phyloP scores from a whole-genome alignment of 2,888 invertebrate genomes.

The Drosophila algonquin region DNA sequence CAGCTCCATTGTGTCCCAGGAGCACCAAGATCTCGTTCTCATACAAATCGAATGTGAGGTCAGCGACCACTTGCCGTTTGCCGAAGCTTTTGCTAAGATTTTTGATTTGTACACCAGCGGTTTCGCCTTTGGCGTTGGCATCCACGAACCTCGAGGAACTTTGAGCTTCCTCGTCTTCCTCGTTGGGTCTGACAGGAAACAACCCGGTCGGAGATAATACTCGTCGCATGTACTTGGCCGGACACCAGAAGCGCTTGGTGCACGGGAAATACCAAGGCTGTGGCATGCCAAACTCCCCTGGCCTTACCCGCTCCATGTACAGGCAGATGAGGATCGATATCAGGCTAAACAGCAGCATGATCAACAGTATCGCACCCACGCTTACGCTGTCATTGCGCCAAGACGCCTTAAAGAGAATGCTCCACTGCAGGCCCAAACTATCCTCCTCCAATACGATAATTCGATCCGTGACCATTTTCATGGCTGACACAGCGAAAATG shows the following conservation, averaged over 20 bases:
- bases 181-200: not conserved
- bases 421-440: slow-evolving; percentile 85
- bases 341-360: slow-evolving; percentile 84
- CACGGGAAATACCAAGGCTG: slow-evolving; percentile 91
- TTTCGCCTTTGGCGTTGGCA: slow-evolving; percentile 77
- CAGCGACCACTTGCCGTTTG: slow-evolving; percentile 86
- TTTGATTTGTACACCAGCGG: slow-evolving; percentile 85
- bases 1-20: slow-evolving; percentile 91
- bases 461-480: slow-evolving; percentile 77
- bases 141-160: slow-evolving; percentile 25
- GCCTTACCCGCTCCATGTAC: slow-evolving; percentile 90
- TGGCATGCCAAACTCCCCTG: slow-evolving; percentile 89
- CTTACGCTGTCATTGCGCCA: slow-evolving; percentile 87
- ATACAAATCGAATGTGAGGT: slow-evolving; percentile 90
- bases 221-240: not conserved
- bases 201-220: not conserved
- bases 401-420: slow-evolving; percentile 86
- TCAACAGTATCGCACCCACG: slow-evolving; percentile 89
- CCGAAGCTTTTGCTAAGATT: slow-evolving; percentile 87
- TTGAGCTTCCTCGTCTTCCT: not conserved
- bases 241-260: slow-evolving; percentile 85
- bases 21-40: slow-evolving; percentile 93
- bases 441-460: not conserved
- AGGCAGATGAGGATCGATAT: slow-evolving; percentile 89
- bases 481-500: slow-evolving; percentile 35